These are phyloP conservation scores for Lycaena phlaeas DNA, from an alignment of 2,888 invertebrate species.

Conservation along the genomic window DNA sequence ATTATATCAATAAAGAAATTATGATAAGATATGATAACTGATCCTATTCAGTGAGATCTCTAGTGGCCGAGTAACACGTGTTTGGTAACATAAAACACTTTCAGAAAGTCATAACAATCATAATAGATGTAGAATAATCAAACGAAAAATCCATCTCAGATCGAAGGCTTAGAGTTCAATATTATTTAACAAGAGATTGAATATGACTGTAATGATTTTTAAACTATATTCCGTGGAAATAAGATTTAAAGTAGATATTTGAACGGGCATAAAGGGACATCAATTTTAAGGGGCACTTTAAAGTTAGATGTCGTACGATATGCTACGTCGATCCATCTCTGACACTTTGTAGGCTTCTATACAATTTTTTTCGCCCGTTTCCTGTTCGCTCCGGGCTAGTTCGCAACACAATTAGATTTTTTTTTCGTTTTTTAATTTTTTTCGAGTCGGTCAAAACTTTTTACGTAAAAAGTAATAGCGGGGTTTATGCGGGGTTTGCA, in stretches of 20 bases:
- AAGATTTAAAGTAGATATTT: constrained; percentile 8
- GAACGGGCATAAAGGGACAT: constrained; percentile 39
- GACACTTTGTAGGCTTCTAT: constrained; percentile 58
- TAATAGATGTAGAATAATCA: too few species aligned
- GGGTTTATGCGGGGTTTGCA: constrained; percentile 26
- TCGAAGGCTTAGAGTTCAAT: background rate
- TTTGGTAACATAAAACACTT: constrained; percentile 28
- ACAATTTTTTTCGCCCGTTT: constrained; percentile 60
- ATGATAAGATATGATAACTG: too few species aligned
- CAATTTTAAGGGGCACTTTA: constrained; percentile 67
- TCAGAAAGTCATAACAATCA: constrained; percentile 4
- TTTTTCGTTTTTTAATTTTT: constrained; percentile 37
- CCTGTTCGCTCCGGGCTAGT: constrained; percentile 52
- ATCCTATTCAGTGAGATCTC: constrained; percentile 23
- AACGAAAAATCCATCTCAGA: constrained; percentile 8
- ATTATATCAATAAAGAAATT: too few species aligned
- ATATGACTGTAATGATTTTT: background rate
- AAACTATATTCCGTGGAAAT: constrained; percentile 20
- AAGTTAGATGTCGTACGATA: constrained; percentile 52
- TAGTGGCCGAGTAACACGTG: constrained; percentile 67
- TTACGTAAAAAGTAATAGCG: constrained; percentile 12
- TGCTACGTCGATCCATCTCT: constrained; percentile 63
- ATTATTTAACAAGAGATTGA: background rate
- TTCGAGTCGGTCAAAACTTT: constrained; percentile 45
- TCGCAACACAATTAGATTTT: constrained; percentile 54